phyloP scores from a whole-genome alignment of 1,140 invertebrate species.

The Pinna nobilis region DNA sequence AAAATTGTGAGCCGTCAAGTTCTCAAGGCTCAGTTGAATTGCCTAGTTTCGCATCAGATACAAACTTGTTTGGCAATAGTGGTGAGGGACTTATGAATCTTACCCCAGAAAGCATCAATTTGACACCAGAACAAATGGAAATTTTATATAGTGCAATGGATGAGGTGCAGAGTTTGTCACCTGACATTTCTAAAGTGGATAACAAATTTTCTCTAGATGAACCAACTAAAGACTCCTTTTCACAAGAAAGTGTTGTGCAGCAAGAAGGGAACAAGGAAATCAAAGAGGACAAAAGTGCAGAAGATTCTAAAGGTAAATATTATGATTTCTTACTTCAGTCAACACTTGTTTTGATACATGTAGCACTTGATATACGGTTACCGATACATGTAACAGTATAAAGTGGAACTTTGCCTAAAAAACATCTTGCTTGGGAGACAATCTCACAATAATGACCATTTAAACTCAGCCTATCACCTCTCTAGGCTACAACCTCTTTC shows the following conservation, averaged over 20 bases:
- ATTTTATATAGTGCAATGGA: constrained; percentile 57
- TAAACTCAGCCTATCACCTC: too few relatives aligned
- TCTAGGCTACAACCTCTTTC: too few relatives aligned
- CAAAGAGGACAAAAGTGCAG: neutral
- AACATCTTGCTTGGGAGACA: too few relatives aligned
- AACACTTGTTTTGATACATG: neutral
- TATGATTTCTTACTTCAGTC: too few relatives aligned
- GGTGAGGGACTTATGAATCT: constrained; percentile 38
- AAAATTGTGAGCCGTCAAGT: constrained; percentile 52
- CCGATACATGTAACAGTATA: too few relatives aligned
- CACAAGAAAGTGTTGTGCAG: too few relatives aligned
- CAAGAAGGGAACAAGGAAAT: too few relatives aligned
- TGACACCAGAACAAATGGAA: constrained; percentile 67
- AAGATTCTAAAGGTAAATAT: neutral
- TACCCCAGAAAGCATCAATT: constrained; percentile 57
- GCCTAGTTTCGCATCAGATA: constrained; percentile 12
- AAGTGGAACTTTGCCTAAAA: too few relatives aligned
- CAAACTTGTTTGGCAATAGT: constrained; percentile 1
- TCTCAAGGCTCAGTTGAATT: constrained; percentile 33
- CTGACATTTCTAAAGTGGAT: constrained; percentile 12
- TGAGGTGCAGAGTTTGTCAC: constrained; percentile 50
- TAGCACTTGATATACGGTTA: neutral
- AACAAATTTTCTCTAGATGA: constrained; percentile 10
- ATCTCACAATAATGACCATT: too few relatives aligned
- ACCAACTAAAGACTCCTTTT: too few relatives aligned